Conservation (phyloP, 2,797 vertebrate genomes). For the Prionace glauca region DNA sequence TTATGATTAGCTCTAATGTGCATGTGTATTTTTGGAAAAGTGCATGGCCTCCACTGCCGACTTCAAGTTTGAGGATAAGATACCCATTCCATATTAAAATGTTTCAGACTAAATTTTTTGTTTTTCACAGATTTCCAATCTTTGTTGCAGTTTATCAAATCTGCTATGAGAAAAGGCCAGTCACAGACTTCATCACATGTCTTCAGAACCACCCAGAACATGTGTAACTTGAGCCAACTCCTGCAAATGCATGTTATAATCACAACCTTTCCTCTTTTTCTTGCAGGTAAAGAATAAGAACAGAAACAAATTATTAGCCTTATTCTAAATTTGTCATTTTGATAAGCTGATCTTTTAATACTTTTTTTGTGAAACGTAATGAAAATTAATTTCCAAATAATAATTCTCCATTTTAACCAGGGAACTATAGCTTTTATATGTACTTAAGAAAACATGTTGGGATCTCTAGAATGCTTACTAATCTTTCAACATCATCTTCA, state of each 20-base stretch:
- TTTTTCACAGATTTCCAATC: slow-evolving; percentile 66
- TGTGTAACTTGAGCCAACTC: slow-evolving; percentile 48
- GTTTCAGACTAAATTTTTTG: neutral
- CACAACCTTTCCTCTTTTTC: neutral
- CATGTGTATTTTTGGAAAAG: neutral
- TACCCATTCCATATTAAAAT: neutral
- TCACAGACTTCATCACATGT: slow-evolving; percentile 72
- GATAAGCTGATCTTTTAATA: neutral
- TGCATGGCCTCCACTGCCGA: neutral
- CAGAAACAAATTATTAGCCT: neutral
- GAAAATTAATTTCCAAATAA: neutral
- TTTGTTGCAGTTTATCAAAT: slow-evolving; percentile 73
- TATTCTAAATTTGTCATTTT: neutral
- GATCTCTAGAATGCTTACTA: neutral
- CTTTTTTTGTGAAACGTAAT: neutral
- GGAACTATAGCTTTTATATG: neutral
- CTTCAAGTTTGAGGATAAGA: neutral
- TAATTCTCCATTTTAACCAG: neutral
- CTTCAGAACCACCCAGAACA: slow-evolving; percentile 78
- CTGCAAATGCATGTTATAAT: neutral
- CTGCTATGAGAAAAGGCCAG: slow-evolving; percentile 67
- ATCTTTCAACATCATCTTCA: neutral
- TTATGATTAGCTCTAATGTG: neutral
- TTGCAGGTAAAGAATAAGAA: neutral
- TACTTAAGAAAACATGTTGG: neutral